Conservation (phyloP, 2,888 invertebrate genomes). For the Drosophila planitibia region DNA sequence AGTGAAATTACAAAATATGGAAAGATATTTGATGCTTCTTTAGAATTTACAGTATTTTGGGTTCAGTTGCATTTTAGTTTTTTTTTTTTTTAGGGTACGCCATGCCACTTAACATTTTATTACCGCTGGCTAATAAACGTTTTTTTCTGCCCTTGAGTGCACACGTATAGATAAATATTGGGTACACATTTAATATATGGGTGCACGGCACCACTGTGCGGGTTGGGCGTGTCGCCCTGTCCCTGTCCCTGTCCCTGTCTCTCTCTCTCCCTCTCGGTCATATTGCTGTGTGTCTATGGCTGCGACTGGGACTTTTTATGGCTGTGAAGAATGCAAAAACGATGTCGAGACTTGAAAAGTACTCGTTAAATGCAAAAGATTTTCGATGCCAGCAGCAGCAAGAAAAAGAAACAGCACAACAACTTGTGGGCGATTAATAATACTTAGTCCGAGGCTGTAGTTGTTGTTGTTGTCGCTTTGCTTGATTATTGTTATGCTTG, state of each 20-base stretch:
- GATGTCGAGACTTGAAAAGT: conserved; percentile 23
- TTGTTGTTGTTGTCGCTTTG: conserved; percentile 12
- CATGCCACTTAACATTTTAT: conserved; percentile 20
- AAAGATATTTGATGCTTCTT: neutral
- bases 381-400: conserved; percentile 18
- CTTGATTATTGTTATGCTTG: conserved; percentile 39
- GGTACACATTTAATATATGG: conserved; percentile 7
- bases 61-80: neutral
- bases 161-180: conserved; percentile 24
- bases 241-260: neutral
- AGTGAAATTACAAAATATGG: neutral
- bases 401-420: conserved; percentile 9
- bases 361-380: conserved; percentile 40
- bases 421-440: conserved; percentile 32
- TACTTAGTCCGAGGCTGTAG: conserved; percentile 13
- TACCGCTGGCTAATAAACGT: conserved; percentile 6
- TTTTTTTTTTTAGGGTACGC: conserved; percentile 12
- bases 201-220: conserved; percentile 27
- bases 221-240: neutral
- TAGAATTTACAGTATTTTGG: neutral
- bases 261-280: neutral
- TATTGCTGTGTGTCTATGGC: conserved; percentile 20
- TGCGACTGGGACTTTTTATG: conserved; percentile 35
- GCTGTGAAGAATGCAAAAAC: conserved; percentile 49
- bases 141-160: conserved; percentile 10